Base-by-base conservation (phyloP, 1,140 invertebrate genomes). In the Drosophila prosaltans region DNA sequence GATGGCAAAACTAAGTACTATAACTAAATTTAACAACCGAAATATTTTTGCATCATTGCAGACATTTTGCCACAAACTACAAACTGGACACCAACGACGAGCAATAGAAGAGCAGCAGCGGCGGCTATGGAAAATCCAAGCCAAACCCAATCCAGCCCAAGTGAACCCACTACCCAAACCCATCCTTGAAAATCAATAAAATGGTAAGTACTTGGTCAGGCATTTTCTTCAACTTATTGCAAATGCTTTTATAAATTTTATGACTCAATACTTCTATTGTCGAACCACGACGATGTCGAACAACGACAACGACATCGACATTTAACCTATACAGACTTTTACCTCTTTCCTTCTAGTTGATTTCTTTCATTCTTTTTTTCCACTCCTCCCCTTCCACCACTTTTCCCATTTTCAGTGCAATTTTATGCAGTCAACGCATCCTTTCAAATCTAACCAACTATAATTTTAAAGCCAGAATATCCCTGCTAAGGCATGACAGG, bases 231-330 rank as follows among this genome's bases (percentile, higher is more conserved):
- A 82, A 78, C 66, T 68, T 81, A 79, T 81, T 78, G 82, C 78
- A 81, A 81, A 85, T 86, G 78, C 75, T 88, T 88, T 86, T 88
- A 83, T 86, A 86, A 88, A 88, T 86, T 86, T 86, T 88, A 86
- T 80, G 83, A 83, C 83, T 86, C 83, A 88, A 86, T 86, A 72
- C 70, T 74, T 76, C 51, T 59, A 68, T 71, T 43, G 72, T 57
- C 72, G 71, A 71, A 73, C 66, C 69, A 58, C 43, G 67, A 61
- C 45, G 61, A 73, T 51, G 45, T 51, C 24, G 72, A 63, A 67
- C 43, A 64, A 69, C 60, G 65, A 75, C 57, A 61, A 30, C 28
- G 28, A 30, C 16, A 16, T 30, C 82, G 68, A 86, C 83, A 72
- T 89, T 88, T 88, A 88, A 88, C 83, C 80, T 71, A 83, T 57